Base-by-base conservation (phyloP, 2,888 invertebrate genomes). In the Nemurella pictetii region DNA sequence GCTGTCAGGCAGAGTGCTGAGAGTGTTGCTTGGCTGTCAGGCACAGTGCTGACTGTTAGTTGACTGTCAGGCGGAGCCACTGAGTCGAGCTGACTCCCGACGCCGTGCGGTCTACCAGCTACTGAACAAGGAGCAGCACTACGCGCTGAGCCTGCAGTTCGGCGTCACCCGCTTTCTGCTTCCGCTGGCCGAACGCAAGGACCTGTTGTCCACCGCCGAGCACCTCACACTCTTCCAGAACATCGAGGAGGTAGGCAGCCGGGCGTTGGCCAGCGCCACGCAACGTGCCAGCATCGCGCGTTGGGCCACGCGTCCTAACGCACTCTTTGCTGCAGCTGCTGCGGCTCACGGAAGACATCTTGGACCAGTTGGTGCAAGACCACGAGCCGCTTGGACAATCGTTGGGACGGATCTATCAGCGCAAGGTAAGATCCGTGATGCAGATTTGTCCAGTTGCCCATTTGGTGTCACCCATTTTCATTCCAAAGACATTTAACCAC, bases 211-310 rank as follows among this genome's bases (percentile, higher is more conserved):
- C 0, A 93, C 94, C 0, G 92, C 93, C 83, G 96, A 97, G 89
- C 96, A 96, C 90, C 93, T 94, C 89, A 92, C 95, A 55, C 91
- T 97, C 85, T 97, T 96, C 90, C 96, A 97, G 91, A 97, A 97
- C 90, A 93, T 95, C 87, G 96, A 96, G 90, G 96, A 96, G 92
- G 94, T 95, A 90, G 88, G 90, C 87, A 88, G 72, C 83, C 55
- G 15, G 9, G 36, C n/a, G n/a, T n/a, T n/a, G n/a, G n/a, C n/a
- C n/a, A n/a, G n/a, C n/a, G n/a, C n/a, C n/a, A n/a, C n/a, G n/a
- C n/a, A n/a, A n/a, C n/a, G n/a, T n/a, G n/a, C n/a, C n/a, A n/a
- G n/a, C n/a, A n/a, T n/a, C n/a, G n/a, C n/a, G n/a, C n/a, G n/a
- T n/a, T n/a, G n/a, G n/a, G n/a, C 0, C 73, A 73, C 73, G 25